phyloP scores from a whole-genome alignment of 2,888 invertebrate species.

The Leucophenga maculata region DNA sequence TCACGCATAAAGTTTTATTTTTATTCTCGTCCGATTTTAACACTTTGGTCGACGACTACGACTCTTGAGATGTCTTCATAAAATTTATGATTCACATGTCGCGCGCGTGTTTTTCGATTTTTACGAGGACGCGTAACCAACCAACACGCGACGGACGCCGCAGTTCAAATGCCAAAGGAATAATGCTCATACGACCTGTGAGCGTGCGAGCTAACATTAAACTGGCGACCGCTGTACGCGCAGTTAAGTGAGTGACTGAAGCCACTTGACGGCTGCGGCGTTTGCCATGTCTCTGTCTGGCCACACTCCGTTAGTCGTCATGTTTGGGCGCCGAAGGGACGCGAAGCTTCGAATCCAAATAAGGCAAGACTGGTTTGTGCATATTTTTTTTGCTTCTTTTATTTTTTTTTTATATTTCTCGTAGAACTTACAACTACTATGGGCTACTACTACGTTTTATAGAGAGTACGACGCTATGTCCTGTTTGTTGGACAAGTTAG shows the following conservation, averaged over 20 bases:
- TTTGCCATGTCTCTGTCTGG: not conserved
- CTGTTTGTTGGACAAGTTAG: not conserved
- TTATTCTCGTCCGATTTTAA: not conserved
- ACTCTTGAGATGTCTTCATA: not conserved
- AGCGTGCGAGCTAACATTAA: too few species aligned
- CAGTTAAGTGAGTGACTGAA: slow-evolving; percentile 11
- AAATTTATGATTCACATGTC: slow-evolving; percentile 15
- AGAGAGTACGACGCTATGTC: not conserved
- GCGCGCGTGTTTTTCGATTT: not conserved
- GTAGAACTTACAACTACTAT: too few species aligned
- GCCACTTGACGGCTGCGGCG: not conserved
- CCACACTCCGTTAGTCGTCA: not conserved
- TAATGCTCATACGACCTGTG: too few species aligned
- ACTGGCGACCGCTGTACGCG: slow-evolving; percentile 5
- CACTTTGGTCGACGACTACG: not conserved
- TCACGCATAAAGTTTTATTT: too few species aligned
- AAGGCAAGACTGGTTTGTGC: slow-evolving; percentile 39
- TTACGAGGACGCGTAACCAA: not conserved
- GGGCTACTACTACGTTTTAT: not conserved
- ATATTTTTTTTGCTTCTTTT: not conserved
- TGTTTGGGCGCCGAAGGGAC: not conserved
- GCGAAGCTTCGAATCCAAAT: slow-evolving; percentile 14
- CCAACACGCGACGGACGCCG: not conserved
- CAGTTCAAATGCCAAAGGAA: too few species aligned
- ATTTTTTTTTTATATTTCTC: not conserved